Conservation (phyloP, 2,888 invertebrate genomes). For the Melinaea marsaeus region DNA sequence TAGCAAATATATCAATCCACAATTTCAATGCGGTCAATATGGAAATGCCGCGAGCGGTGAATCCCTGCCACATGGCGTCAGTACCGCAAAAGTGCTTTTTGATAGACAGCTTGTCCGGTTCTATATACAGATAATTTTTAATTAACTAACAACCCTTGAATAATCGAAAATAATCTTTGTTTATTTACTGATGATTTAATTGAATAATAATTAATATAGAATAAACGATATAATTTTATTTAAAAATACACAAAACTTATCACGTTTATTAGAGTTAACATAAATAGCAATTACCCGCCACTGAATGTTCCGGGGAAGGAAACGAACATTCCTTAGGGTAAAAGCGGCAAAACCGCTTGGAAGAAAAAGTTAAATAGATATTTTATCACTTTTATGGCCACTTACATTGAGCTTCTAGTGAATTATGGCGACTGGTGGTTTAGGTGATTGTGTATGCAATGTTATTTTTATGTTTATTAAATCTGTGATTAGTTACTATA, state of each 20-base stretch:
- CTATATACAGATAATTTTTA: slow-evolving; percentile 58
- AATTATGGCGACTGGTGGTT: slow-evolving; percentile 45
- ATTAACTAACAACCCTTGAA: slow-evolving; percentile 52
- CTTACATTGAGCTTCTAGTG: slow-evolving; percentile 63
- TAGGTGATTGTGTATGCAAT: slow-evolving; percentile 30
- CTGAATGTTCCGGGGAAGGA: slow-evolving; percentile 63
- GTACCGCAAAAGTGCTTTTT: slow-evolving; percentile 67
- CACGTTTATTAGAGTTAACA: slow-evolving; percentile 49
- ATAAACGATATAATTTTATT: slow-evolving; percentile 20
- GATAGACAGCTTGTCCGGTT: slow-evolving; percentile 64
- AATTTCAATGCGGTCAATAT: slow-evolving; percentile 52
- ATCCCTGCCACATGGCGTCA: slow-evolving; percentile 60
- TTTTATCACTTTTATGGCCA: slow-evolving; percentile 75
- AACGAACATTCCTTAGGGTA: slow-evolving; percentile 51
- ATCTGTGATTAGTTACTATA: slow-evolving; percentile 6
- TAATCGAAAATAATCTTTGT: slow-evolving; percentile 34
- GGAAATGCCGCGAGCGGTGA: slow-evolving; percentile 64
- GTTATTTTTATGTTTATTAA: slow-evolving; percentile 30
- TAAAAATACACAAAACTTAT: slow-evolving; percentile 29
- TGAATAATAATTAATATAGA: background rate
- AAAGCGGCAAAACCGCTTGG: slow-evolving; percentile 48
- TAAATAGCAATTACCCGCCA: slow-evolving; percentile 69
- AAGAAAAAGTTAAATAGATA: slow-evolving; percentile 71
- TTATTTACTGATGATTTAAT: background rate
- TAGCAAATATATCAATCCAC: slow-evolving; percentile 2